Evolutionary conservation across 2,888 invertebrate species (phyloP).

Genomic region (Cantharis rustica): DNA sequence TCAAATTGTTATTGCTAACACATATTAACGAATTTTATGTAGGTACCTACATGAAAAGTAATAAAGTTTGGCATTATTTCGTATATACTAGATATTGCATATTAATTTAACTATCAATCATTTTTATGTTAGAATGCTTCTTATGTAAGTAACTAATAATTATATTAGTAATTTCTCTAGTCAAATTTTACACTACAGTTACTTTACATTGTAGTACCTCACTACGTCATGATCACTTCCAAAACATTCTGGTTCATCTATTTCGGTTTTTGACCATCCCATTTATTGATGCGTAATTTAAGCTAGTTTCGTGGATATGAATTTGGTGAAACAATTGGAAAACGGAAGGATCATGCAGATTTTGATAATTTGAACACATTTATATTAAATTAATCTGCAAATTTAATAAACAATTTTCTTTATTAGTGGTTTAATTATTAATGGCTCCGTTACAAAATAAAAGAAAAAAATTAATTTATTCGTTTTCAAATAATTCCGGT

Average conservation of each 20-base stretch:
- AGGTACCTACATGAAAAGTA: neutral
- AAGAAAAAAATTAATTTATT: neutral
- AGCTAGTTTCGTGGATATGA: neutral
- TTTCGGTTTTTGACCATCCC: neutral
- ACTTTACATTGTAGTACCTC: neutral
- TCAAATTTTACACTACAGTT: neutral
- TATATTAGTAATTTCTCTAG: neutral
- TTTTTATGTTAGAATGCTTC: neutral
- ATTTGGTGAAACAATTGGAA: neutral
- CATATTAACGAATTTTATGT: neutral
- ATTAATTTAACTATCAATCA: constrained; percentile 5
- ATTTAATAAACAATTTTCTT: too few relatives aligned
- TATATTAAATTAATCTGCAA: too few relatives aligned
- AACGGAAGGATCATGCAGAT: too few relatives aligned
- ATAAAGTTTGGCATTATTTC: constrained; percentile 2
- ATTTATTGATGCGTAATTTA: neutral
- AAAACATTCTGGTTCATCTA: neutral
- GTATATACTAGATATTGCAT: neutral
- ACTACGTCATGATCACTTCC: neutral
- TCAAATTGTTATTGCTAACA: neutral
- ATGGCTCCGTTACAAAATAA: neutral
- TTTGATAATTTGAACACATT: too few relatives aligned
- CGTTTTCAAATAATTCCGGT: neutral
- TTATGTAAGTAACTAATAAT: constrained; percentile 5
- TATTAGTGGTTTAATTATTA: neutral